Base-by-base conservation (phyloP, 2,797 vertebrate genomes). In the Eospalax fontanierii region DNA sequence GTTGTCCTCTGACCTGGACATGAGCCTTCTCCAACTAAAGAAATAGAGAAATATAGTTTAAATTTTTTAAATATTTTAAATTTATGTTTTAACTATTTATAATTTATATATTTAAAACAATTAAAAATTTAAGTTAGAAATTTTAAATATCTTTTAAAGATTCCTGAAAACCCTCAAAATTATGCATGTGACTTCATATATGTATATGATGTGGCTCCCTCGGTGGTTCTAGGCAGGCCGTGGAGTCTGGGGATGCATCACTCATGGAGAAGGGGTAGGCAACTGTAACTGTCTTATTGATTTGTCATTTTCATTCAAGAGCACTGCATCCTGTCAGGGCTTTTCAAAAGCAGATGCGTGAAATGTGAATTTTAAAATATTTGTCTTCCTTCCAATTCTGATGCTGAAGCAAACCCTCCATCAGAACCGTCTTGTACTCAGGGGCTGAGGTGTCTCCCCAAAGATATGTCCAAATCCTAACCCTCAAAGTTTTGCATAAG, bases 301-400 rank as follows among this genome's bases (percentile, higher is more conserved):
- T 92, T 96, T 95, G 96, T 38, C 95, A 85, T 68, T 96, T 95
- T 95, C 90, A 87, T 93, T 94, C 93, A 96, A 82, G 86, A 94
- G 80, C 78, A 86, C 82, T 81, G 80, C 91, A 97, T 97, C 96
- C 96, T 96, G 95, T 89, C 95, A 93, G 85, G 87, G 92, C 90
- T 90, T 95, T 97, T 95, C 76, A 93, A 95, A 96, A 95, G 91
- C 97, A 97, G 96, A 97, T 97, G 97, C 93, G 43, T 96, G 96
- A 97, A 97, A 97, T 97, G 97, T 97, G 97, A 97, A 97, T 97
- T 97, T 97, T 97, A 96, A 96, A 97, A 97, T 97, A 97, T 95
- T 95, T 97, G 97, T 97, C 97, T 96, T 79, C 22, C 89, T 96
- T 96, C 97, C 97, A 97, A 96, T 75, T 90, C n/a, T 90, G 91